Conservation (phyloP, 2,888 invertebrate genomes). For the Eupithecia tripunctaria region DNA sequence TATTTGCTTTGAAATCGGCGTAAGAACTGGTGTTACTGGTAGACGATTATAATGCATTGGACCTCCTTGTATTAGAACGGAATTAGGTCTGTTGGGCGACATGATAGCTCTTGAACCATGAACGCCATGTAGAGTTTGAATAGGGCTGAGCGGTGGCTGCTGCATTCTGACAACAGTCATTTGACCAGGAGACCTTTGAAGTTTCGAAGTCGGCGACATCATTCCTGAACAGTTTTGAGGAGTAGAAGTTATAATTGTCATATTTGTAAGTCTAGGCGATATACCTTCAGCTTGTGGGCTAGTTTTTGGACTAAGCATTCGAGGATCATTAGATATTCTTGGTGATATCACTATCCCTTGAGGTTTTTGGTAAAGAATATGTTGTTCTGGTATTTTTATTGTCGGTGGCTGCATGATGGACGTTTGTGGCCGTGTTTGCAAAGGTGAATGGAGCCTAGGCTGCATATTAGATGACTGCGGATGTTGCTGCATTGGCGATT, state of each 20-base stretch:
- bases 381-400: slow-evolving; percentile 86
- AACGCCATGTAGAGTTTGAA: slow-evolving; percentile 74
- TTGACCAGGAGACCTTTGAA: slow-evolving; percentile 75
- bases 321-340: slow-evolving; percentile 68
- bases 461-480: slow-evolving; percentile 63
- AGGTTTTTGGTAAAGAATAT: slow-evolving; percentile 77
- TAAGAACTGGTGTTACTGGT: slow-evolving; percentile 84
- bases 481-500: slow-evolving; percentile 43
- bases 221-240: slow-evolving; percentile 70
- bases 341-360: slow-evolving; percentile 79
- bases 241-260: slow-evolving; percentile 71
- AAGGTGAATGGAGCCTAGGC: slow-evolving; percentile 14
- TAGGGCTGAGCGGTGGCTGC: slow-evolving; percentile 77
- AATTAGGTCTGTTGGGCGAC: slow-evolving; percentile 77
- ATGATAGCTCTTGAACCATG: slow-evolving; percentile 72
- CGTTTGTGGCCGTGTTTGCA: slow-evolving; percentile 58
- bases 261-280: slow-evolving; percentile 72
- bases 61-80: slow-evolving; percentile 76
- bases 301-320: slow-evolving; percentile 75
- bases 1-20: slow-evolving; percentile 84
- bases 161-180: slow-evolving; percentile 82
- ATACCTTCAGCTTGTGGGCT: slow-evolving; percentile 68
- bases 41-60: slow-evolving; percentile 82
- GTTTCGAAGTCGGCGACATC: slow-evolving; percentile 70
- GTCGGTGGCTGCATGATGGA: slow-evolving; percentile 86